Evolutionary conservation across 2,888 invertebrate genomes (phyloP), one percentile per base, ranked within the genome.

Genomic region (Phrixothrix hirtus): DNA sequence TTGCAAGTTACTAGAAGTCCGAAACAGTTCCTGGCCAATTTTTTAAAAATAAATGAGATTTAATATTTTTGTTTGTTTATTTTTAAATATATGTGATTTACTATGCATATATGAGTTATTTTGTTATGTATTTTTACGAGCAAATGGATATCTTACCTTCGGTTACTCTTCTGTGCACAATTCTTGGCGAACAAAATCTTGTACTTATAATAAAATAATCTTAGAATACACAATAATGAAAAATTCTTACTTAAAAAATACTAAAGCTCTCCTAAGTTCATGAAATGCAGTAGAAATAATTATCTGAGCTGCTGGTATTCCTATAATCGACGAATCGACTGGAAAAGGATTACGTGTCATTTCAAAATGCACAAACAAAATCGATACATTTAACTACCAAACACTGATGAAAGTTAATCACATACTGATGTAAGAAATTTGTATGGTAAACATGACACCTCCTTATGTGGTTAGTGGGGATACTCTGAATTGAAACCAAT

Each of bases 231-330:
- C 10, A 29, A 29, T 29, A 10, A 29, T 16, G 7, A 25, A 25
- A 30, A 34, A 66, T 74, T 70, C 77, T 76, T 75, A 81, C 80
- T 79, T 77, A 71, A 77, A 80, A 61, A 78, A 75, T 55, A 77
- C 69, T 53, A 80, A 68, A 11, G 78, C 77, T 57, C 75, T 76
- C 57, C 78, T 71, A 41, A 80, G 66, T 63, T 78, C 77, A 39
- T 74, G 74, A 58, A 81, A 68, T 25, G 80, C 79, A 14, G 78
- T 78, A 11, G 79, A 77, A 44, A 80, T 75, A 57, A 79, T 77
- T 55, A 78, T 75, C 45, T 78, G 75, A 12, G 78, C 75, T 21
- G 77, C 75, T 27, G 79, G 79, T 43, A 78, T 70, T 29, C 75
- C 75, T 48, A 78, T 65, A 45, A 75, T 69, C 39, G 76, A 73